Percentiles rank a stretch among this genome's conserved stretches.
phyloP scores from a whole-genome alignment of 2,888 invertebrate genomes.

The Melinaea menophilus region DNA sequence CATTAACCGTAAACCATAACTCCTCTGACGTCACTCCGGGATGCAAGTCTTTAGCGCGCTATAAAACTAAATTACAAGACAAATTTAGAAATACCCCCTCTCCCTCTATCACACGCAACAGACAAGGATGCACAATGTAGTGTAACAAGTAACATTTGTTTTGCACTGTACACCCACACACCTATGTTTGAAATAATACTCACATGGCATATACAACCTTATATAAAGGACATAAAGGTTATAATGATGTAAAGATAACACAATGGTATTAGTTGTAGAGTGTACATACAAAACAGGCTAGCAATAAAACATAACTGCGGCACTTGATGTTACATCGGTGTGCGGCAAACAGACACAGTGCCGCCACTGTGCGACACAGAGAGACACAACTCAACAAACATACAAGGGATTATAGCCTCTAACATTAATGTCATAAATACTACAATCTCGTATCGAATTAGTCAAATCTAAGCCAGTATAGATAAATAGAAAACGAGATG shows the following conservation, averaged over 20 bases:
- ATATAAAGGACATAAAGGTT: background rate
- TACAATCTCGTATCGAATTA: background rate
- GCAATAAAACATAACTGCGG: conserved; percentile 41
- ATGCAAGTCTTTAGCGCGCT: conserved; percentile 27
- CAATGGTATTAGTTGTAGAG: conserved; percentile 20
- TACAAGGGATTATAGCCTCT: conserved; percentile 7
- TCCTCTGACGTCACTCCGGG: conserved; percentile 10
- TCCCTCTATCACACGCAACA: conserved; percentile 14
- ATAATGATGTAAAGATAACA: conserved; percentile 1
- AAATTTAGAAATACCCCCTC: conserved; percentile 26
- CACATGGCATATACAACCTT: conserved; percentile 5
- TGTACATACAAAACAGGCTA: conserved; percentile 33
- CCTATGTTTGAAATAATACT: conserved; percentile 8
- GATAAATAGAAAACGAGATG: conserved; percentile 40
- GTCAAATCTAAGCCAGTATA: conserved; percentile 14
- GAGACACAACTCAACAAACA: too few species aligned
- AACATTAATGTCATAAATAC: background rate
- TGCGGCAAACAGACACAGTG: conserved; percentile 37
- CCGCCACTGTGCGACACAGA: background rate
- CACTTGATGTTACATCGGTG: conserved; percentile 40
- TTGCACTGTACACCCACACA: conserved; percentile 12
- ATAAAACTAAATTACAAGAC: conserved; percentile 25
- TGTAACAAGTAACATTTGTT: conserved; percentile 21
- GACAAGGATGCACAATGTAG: conserved; percentile 21
- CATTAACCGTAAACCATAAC: too few species aligned